phyloP scores from a whole-genome alignment of 2,888 invertebrate species.

The Lumbricus terrestris region DNA sequence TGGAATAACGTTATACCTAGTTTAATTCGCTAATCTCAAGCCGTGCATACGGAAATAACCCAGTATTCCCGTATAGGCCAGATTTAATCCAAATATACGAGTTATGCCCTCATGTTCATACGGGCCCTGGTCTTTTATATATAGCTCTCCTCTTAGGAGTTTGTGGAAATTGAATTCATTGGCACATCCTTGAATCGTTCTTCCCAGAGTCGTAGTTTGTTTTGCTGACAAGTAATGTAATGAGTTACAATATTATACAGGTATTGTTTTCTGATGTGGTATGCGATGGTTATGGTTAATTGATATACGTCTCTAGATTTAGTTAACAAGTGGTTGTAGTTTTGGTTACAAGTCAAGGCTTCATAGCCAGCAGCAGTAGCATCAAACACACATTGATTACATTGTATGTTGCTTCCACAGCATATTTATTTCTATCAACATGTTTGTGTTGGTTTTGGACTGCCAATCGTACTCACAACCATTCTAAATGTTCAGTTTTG shows the following conservation, averaged over 20 bases:
- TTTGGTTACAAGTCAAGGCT: not conserved
- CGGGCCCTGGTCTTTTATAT: too few species aligned
- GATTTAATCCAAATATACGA: too few species aligned
- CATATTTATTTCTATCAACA: not conserved
- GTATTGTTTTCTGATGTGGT: not conserved
- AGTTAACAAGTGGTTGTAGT: not conserved
- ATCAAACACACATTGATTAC: not conserved
- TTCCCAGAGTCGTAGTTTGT: not conserved
- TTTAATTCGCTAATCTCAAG: too few species aligned
- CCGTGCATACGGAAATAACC: too few species aligned
- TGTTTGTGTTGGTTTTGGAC: not conserved
- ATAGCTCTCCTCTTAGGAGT: not conserved
- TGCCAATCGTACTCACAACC: not conserved
- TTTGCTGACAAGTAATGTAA: not conserved
- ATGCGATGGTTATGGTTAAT: not conserved
- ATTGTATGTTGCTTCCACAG: not conserved
- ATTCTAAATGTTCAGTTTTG: too few species aligned
- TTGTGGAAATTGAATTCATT: not conserved
- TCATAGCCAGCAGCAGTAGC: not conserved
- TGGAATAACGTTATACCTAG: too few species aligned
- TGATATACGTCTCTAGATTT: not conserved
- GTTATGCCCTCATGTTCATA: too few species aligned
- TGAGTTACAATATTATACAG: not conserved
- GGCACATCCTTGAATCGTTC: not conserved
- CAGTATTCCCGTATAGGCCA: too few species aligned